Conservation (phyloP, 1,140 invertebrate genomes). For the Drosophila arawakana region DNA sequence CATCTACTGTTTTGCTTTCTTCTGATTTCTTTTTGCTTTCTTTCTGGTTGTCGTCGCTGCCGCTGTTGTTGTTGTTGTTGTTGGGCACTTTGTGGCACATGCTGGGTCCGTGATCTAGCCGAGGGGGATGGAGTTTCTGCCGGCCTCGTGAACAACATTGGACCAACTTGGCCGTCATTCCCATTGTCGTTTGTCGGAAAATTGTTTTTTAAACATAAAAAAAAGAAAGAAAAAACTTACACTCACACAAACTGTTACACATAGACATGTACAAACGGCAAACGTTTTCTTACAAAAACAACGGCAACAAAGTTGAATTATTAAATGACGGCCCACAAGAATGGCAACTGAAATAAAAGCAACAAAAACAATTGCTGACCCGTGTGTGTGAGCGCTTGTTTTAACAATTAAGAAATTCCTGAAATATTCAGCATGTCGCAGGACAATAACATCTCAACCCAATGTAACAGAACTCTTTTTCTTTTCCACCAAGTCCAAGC, state of each 20-base stretch:
- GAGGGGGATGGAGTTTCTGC: conserved; percentile 23
- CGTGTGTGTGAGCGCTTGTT: conserved; percentile 34
- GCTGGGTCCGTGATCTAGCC: conserved; percentile 61
- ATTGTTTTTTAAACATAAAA: conserved; percentile 77
- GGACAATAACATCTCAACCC: conserved; percentile 33
- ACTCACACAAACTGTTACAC: conserved; percentile 12
- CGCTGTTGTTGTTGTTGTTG: conserved; percentile 16
- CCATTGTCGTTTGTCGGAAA: conserved; percentile 66
- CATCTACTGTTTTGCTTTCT: conserved; percentile 68
- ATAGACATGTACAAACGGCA: conserved; percentile 23
- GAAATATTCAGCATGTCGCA: conserved; percentile 60
- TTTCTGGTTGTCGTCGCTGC: neutral
- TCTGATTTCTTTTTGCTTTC: conserved; percentile 39
- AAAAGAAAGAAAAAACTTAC: conserved; percentile 15
- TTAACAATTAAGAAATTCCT: conserved; percentile 79
- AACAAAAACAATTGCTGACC: conserved; percentile 28
- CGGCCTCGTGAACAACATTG: conserved; percentile 7
- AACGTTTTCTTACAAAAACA: conserved; percentile 47
- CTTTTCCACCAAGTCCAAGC: conserved; percentile 11
- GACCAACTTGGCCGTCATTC: conserved; percentile 63
- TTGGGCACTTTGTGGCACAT: conserved; percentile 70
- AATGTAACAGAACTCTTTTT: conserved; percentile 24
- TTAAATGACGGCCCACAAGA: conserved; percentile 64
- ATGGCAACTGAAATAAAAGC: conserved; percentile 34
- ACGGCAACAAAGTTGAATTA: conserved; percentile 61